Conservation (phyloP, 2,797 vertebrate species). For the Trichosurus vulpecula region DNA sequence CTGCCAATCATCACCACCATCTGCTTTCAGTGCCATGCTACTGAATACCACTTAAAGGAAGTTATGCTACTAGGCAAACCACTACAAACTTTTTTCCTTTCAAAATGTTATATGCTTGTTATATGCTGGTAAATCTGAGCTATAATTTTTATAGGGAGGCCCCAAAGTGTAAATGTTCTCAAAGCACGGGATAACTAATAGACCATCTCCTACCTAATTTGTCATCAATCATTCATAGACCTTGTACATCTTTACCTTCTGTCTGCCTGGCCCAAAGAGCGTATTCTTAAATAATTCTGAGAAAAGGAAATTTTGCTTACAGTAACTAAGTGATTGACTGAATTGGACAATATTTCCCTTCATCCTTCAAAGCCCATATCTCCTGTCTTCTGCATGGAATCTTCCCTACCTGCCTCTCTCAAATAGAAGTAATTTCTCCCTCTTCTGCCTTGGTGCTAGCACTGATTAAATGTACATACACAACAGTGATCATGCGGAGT, state of each 20-base stretch:
- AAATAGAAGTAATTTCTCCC: neutral
- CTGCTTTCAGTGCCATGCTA: neutral
- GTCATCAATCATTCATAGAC: neutral
- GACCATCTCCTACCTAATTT: neutral
- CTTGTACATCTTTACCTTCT: neutral
- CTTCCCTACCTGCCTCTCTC: neutral
- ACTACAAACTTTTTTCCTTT: neutral
- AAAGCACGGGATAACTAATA: neutral
- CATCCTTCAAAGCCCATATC: neutral
- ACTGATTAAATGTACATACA: neutral
- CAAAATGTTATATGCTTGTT: neutral
- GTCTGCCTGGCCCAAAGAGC: neutral
- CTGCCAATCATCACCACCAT: neutral
- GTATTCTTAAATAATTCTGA: neutral
- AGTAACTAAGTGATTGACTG: neutral
- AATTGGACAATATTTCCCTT: neutral
- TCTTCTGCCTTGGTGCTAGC: neutral
- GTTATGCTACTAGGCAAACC: neutral
- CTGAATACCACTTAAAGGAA: neutral
- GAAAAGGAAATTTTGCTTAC: neutral
- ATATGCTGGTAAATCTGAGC: neutral
- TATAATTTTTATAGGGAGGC: neutral
- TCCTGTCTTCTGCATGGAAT: neutral
- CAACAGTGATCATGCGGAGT: neutral
- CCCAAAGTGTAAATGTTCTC: neutral